A percentile compares a stretch with the other conserved stretches of the same genome.
These are phyloP conservation scores for Hemibagrus guttatus DNA, from an alignment of 2,797 vertebrate species.

Conservation along the genomic window DNA sequence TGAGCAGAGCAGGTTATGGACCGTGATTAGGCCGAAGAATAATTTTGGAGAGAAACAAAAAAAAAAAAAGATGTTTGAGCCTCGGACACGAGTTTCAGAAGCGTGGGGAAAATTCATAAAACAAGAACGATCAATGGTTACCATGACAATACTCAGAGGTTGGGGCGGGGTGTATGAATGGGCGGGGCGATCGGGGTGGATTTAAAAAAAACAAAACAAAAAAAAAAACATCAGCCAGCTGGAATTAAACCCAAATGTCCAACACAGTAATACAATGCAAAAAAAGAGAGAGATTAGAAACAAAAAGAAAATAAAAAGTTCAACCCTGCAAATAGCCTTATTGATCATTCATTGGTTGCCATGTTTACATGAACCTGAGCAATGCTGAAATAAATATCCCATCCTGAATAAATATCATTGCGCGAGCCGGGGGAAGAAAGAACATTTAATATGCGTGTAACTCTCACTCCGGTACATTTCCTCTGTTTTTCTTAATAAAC, in stretches of 20 bases:
- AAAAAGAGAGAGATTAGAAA: background rate
- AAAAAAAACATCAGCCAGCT: background rate
- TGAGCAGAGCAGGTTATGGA: background rate
- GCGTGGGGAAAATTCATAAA: background rate
- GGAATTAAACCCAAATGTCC: background rate
- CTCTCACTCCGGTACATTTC: background rate
- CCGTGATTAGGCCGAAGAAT: background rate
- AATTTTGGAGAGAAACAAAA: no score
- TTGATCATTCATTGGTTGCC: background rate
- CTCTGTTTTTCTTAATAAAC: background rate
- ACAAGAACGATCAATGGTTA: background rate
- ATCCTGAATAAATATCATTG: slow-evolving; percentile 28
- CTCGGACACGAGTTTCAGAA: background rate
- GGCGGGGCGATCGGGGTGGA: background rate
- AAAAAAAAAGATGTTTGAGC: background rate
- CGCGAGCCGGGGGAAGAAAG: background rate
- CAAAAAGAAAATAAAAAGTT: background rate
- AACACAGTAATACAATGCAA: background rate
- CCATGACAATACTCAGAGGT: background rate
- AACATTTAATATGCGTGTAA: background rate
- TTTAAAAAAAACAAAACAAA: no score
- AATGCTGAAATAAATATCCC: slow-evolving; percentile 15
- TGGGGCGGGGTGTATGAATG: no score
- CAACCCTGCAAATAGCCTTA: background rate
- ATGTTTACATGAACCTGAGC: slow-evolving; percentile 11